Evolutionary conservation across 1,140 invertebrate genomes (phyloP).

Genomic region (Musca domestica): DNA sequence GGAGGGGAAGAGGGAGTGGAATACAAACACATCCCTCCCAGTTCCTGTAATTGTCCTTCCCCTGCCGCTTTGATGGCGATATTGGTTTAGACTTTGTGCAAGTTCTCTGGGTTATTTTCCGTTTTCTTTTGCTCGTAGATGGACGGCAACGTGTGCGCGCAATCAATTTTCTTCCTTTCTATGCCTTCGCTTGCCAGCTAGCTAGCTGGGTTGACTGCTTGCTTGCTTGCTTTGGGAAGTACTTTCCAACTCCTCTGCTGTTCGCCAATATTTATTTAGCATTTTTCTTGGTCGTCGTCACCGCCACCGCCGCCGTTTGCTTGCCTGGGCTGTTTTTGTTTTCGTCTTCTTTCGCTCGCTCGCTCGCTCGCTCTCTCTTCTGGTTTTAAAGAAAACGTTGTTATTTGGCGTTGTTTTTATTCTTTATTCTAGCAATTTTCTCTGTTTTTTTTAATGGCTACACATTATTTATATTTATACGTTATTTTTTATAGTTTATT

Average conservation of each 20-base stretch:
- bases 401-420: conserved; percentile 7
- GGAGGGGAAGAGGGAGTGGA: no score
- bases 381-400: conserved; percentile 7
- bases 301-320: no score
- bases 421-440: conserved; percentile 9
- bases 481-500: conserved; percentile 29
- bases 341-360: neutral
- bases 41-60: neutral
- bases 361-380: neutral
- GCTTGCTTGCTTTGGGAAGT: neutral
- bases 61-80: neutral
- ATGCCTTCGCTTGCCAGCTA: neutral
- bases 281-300: neutral
- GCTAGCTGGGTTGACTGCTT: neutral
- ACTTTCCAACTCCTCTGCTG: neutral
- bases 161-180: conserved; percentile 17
- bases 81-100: no score
- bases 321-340: neutral
- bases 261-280: conserved; percentile 16
- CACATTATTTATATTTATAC: conserved; percentile 29
- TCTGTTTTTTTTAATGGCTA: conserved; percentile 24
- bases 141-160: conserved; percentile 13
- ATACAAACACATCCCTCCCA: neutral
- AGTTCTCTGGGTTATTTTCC: no score
- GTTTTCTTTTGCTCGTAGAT: no score